Evolutionary conservation across 2,888 invertebrate genomes (phyloP), one percentile per base, ranked within the genome.

Genomic region (Agrochola lota): DNA sequence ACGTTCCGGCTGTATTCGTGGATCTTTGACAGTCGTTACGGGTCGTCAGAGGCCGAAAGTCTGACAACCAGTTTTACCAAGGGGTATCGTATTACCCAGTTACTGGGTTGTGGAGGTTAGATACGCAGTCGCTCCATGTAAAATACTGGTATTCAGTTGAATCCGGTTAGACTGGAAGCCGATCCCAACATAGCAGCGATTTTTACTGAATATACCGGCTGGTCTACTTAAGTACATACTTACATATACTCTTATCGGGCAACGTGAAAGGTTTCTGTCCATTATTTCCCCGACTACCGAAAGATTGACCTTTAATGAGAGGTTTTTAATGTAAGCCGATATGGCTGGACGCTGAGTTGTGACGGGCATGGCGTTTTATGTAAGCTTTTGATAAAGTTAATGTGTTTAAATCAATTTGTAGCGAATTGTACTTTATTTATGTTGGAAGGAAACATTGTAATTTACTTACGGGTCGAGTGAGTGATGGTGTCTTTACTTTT

Each of bases 371-470:
- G 26, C 71, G 67, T 6, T 49, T 63, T 26, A 68, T 40, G 67
- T 64, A 35, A 2, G 67, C 69, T 81, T 87, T 87, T 68, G 74
- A 81, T 83, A 81, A 85, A 68, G 81, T 81, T 83, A 85, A 83
- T 84, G 74, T 43, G 64, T 66, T 83, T 83, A 69, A 74, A 85
- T 85, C 84, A 83, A 78, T 85, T 85, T 83, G 75, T 70, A 74
- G 9, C 1, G 64, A 66, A 72, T 77, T 55, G 60, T 52, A 59
- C 59, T 63, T 84, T 81, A 68, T 69, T 76, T 67, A 63, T 71
- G 26, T 74, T 71, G 67, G 35, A 57, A 26, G 23, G 59, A 9
- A 59, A 82, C 71, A 63, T 64, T 26, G 75, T 71, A 49, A 64
- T 69, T 70, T 80, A 80, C 52, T 80, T 80, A 80, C 26, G 11